These are phyloP conservation scores for Plectropomus leopardus DNA, from an alignment of 2,113 vertebrate genomes.

Conservation along the genomic window DNA sequence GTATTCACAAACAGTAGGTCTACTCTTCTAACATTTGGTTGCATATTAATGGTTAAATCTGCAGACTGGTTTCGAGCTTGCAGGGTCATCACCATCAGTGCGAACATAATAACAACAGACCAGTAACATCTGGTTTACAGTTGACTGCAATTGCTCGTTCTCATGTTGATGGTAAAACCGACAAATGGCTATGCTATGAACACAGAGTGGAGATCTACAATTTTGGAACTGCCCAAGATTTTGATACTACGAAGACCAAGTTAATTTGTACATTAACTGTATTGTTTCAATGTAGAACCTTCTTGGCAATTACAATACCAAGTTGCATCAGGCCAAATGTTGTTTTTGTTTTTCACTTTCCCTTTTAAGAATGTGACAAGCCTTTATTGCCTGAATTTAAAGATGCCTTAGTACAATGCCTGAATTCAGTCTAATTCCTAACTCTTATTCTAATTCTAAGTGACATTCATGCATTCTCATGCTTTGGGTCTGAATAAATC, in stretches of 20 bases:
- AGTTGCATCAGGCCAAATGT: not conserved
- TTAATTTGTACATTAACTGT: not conserved
- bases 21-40: not conserved
- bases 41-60: not conserved
- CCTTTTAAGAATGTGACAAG: not conserved
- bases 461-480: constrained; percentile 54
- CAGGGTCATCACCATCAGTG: not conserved
- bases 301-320: not conserved
- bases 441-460: constrained; percentile 41
- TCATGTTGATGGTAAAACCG: not conserved
- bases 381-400: not conserved
- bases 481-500: constrained; percentile 46
- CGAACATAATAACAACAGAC: not conserved
- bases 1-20: not conserved
- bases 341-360: not conserved
- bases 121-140: not conserved
- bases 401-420: constrained; percentile 6
- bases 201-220: not conserved
- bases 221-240: not conserved
- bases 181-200: not conserved
- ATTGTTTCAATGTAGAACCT: not conserved
- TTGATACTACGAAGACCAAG: not conserved
- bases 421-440: constrained; percentile 13
- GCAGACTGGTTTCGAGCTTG: not conserved
- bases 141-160: not conserved